These are phyloP conservation scores for Drosophila algonquin DNA, from an alignment of 2,888 invertebrate genomes.

Conservation along the genomic window DNA sequence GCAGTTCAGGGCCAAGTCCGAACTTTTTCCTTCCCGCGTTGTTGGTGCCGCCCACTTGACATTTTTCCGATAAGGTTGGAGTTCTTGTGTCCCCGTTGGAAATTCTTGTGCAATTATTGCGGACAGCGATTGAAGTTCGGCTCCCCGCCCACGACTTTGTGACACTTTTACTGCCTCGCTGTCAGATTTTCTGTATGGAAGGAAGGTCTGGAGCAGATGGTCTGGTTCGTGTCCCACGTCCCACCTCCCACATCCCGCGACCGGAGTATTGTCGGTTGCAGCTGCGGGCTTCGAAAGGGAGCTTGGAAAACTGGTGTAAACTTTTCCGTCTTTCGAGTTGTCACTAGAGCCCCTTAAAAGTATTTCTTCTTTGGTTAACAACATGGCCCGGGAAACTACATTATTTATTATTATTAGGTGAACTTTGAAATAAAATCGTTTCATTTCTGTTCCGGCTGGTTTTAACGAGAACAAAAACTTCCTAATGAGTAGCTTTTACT, in stretches of 20 bases:
- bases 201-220: background rate
- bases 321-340: background rate
- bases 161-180: conserved; percentile 19
- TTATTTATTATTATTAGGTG: background rate
- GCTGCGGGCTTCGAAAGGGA: background rate
- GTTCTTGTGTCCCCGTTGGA: background rate
- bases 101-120: conserved; percentile 24
- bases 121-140: conserved; percentile 17
- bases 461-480: background rate
- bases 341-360: background rate
- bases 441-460: background rate
- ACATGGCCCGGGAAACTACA: background rate
- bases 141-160: background rate
- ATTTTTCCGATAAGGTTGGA: conserved; percentile 6
- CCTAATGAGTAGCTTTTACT: background rate
- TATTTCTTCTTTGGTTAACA: background rate
- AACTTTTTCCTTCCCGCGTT: background rate
- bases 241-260: background rate
- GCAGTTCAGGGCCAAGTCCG: no score
- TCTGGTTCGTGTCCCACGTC: no score
- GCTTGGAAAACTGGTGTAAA: background rate
- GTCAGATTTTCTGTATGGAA: background rate
- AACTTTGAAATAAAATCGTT: background rate
- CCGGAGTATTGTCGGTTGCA: background rate
- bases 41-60: background rate